A percentile compares a stretch with the other conserved stretches of the same genome.
phyloP scores from a whole-genome alignment of 1,140 invertebrate genomes.

The Aethina tumida region DNA sequence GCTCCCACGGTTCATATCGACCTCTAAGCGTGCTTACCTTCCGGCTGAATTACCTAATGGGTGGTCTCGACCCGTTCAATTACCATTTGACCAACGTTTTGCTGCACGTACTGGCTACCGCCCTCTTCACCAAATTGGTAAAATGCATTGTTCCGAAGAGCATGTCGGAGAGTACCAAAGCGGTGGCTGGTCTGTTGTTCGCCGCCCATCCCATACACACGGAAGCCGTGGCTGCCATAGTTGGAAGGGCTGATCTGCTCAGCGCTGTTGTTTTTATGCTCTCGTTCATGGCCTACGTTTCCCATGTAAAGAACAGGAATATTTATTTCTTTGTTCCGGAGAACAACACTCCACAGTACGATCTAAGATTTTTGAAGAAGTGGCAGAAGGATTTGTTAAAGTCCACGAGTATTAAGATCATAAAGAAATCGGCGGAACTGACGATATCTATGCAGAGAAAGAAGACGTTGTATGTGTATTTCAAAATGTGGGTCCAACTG shows the following conservation, averaged over 20 bases:
- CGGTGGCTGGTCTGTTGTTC: slow-evolving; percentile 78
- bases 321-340: slow-evolving; percentile 24
- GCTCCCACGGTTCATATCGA: slow-evolving; percentile 88
- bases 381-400: too few relatives aligned
- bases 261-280: slow-evolving; percentile 85
- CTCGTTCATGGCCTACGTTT: slow-evolving; percentile 72
- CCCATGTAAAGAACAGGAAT: slow-evolving; percentile 50
- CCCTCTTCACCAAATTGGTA: slow-evolving; percentile 64
- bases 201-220: slow-evolving; percentile 94
- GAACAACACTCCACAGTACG: too few relatives aligned
- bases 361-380: too few relatives aligned
- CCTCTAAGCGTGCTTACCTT: slow-evolving; percentile 88
- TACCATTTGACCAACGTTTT: slow-evolving; percentile 87
- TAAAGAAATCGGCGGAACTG: too few relatives aligned
- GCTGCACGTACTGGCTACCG: slow-evolving; percentile 71
- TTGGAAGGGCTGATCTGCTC: slow-evolving; percentile 88
- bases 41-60: slow-evolving; percentile 79
- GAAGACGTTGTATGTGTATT: too few relatives aligned
- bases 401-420: too few relatives aligned
- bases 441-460: too few relatives aligned
- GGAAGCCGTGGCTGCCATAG: slow-evolving; percentile 91
- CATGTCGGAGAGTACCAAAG: slow-evolving; percentile 51
- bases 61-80: slow-evolving; percentile 79
- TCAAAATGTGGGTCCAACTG: slow-evolving; percentile 46
- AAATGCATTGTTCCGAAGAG: slow-evolving; percentile 50